Percentiles rank a stretch among this genome's conserved stretches.
Evolutionary conservation across 53 echinoderm and acorn worm genomes (phyloP).

Genomic region (Luidia sarsii): DNA sequence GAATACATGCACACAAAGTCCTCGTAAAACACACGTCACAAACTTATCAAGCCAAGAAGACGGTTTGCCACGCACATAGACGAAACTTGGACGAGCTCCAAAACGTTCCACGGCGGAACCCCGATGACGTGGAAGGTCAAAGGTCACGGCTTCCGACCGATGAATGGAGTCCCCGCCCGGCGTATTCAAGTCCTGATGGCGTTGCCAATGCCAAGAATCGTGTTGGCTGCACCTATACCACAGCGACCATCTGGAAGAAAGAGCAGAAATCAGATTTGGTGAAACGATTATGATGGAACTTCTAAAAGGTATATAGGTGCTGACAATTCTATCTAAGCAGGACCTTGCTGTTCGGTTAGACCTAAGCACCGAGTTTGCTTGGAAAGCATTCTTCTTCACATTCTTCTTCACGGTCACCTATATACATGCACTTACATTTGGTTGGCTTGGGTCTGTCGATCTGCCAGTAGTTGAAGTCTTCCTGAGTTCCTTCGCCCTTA

Average conservation of each 20-base stretch:
- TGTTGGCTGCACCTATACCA: conserved; percentile 85
- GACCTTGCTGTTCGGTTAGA: no score
- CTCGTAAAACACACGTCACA: neutral
- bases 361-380: no score
- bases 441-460: conserved; percentile 95
- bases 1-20: neutral
- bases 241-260: conserved; percentile 70
- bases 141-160: neutral
- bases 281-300: no score
- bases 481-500: no score
- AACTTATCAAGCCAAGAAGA: neutral
- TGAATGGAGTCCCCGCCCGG: neutral
- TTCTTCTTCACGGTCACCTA: no score
- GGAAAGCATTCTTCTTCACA: no score
- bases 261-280: neutral
- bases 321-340: no score
- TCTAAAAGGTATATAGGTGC: no score
- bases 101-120: neutral
- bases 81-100: neutral
- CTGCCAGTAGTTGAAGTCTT: conserved; percentile 92
- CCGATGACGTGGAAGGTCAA: neutral
- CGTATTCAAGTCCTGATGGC: conserved; percentile 63
- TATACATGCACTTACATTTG: conserved; percentile 93
- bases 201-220: conserved; percentile 82
- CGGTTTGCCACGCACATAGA: neutral